phyloP scores from a whole-genome alignment of 2,113 vertebrate species.

The Arvicanthis niloticus region DNA sequence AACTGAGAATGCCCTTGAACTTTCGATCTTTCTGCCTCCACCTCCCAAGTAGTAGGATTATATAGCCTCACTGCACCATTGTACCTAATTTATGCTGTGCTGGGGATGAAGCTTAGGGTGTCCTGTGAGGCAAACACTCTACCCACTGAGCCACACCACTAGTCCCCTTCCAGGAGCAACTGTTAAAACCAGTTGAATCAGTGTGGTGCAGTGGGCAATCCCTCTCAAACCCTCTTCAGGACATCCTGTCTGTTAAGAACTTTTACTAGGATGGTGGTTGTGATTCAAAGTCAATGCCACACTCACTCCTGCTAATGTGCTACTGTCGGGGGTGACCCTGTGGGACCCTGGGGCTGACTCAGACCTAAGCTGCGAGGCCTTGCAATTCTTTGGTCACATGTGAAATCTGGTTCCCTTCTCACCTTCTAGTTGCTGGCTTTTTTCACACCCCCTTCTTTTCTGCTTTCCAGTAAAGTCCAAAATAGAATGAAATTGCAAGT shows the following conservation, averaged over 20 bases:
- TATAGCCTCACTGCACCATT: not conserved
- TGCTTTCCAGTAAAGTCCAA: conserved; percentile 82
- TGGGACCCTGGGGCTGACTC: not conserved
- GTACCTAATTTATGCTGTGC: not conserved
- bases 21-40: not conserved
- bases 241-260: not conserved
- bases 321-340: fast-evolving
- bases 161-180: not conserved
- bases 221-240: not conserved
- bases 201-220: not conserved
- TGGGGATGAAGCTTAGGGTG: not conserved
- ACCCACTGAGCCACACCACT: not conserved
- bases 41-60: not conserved
- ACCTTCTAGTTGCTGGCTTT: not conserved
- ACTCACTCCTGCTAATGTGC: fast-evolving
- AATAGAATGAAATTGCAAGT: conserved; percentile 82
- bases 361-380: not conserved
- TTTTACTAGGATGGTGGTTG: not conserved
- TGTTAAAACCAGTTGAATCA: not conserved
- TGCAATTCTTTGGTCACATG: not conserved
- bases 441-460: conserved; percentile 59
- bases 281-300: not conserved
- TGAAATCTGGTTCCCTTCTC: not conserved
- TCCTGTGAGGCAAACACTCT: not conserved
- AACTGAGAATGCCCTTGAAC: not conserved